phyloP scores from a whole-genome alignment of 2,888 invertebrate species.

The Melipona bicolor region DNA sequence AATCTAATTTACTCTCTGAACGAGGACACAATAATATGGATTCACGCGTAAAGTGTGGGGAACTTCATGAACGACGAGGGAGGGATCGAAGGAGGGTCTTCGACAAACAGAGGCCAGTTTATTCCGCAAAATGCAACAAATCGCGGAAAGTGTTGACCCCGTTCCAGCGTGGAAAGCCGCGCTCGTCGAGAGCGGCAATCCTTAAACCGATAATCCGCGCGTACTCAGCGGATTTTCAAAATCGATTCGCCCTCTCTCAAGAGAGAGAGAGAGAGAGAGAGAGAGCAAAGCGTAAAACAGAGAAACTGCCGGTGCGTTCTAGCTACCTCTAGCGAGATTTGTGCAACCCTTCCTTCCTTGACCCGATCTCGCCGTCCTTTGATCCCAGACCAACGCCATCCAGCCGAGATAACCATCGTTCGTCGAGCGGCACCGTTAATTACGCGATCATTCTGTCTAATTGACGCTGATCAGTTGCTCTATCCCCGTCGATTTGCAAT shows the following conservation, averaged over 20 bases:
- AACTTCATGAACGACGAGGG: not conserved
- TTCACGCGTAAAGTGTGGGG: not conserved
- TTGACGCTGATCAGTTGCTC: not conserved
- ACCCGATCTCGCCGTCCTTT: not conserved
- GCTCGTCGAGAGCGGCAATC: constrained; percentile 5
- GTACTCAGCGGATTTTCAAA: constrained; percentile 28
- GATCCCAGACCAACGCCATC: constrained; percentile 6
- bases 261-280: too few species aligned
- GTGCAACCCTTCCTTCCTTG: not conserved
- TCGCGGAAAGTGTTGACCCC: constrained; percentile 15
- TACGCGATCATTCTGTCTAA: constrained; percentile 11
- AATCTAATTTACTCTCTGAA: not conserved
- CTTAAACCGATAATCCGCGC: constrained; percentile 23
- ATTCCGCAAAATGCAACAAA: constrained; percentile 9
- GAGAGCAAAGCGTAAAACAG: not conserved
- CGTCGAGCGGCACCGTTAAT: constrained; percentile 19
- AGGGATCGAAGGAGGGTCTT: not conserved
- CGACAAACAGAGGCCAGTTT: not conserved
- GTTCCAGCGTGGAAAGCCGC: not conserved
- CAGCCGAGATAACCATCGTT: not conserved
- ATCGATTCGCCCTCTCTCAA: not conserved
- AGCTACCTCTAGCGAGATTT: not conserved
- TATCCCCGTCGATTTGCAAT: not conserved
- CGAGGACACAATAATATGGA: not conserved
- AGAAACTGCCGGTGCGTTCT: not conserved